phyloP scores from a whole-genome alignment of 2,888 invertebrate species.

The Thereva nobilitata region DNA sequence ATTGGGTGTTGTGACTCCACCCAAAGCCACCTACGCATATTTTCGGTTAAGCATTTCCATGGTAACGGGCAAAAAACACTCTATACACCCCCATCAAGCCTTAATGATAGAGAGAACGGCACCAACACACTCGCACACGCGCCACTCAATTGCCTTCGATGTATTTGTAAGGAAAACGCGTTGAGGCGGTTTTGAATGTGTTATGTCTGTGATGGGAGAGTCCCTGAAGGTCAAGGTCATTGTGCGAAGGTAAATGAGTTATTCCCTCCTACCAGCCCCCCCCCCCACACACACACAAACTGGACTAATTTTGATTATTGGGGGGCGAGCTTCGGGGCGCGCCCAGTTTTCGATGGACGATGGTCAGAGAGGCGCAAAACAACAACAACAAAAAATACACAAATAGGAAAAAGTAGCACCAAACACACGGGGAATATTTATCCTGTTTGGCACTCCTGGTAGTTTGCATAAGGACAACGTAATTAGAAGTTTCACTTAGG shows the following conservation, averaged over 20 bases:
- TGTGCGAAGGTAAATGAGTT: slow-evolving; percentile 20
- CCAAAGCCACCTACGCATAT: slow-evolving; percentile 40
- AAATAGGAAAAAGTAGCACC: no score
- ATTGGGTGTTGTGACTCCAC: slow-evolving; percentile 39
- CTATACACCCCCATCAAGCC: background rate
- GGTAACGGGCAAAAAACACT: slow-evolving; percentile 17
- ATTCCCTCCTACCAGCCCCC: background rate
- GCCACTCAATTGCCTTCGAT: background rate
- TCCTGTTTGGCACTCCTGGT: no score
- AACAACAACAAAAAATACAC: no score
- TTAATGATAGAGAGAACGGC: no score
- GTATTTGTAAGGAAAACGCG: background rate
- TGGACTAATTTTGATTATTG: no score
- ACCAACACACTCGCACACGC: background rate
- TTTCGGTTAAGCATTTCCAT: slow-evolving; percentile 18
- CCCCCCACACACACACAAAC: no score
- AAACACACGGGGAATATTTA: no score
- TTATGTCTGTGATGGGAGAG: background rate
- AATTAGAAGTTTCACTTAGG: no score
- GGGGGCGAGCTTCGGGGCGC: no score
- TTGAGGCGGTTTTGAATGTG: background rate
- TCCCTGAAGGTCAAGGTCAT: slow-evolving; percentile 27
- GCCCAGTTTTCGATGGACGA: no score
- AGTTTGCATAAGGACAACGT: no score
- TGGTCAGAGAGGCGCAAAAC: no score